Evolutionary conservation across 2,888 invertebrate genomes (phyloP), one percentile per base, ranked within the genome.

Genomic region (Agrotis segetum): DNA sequence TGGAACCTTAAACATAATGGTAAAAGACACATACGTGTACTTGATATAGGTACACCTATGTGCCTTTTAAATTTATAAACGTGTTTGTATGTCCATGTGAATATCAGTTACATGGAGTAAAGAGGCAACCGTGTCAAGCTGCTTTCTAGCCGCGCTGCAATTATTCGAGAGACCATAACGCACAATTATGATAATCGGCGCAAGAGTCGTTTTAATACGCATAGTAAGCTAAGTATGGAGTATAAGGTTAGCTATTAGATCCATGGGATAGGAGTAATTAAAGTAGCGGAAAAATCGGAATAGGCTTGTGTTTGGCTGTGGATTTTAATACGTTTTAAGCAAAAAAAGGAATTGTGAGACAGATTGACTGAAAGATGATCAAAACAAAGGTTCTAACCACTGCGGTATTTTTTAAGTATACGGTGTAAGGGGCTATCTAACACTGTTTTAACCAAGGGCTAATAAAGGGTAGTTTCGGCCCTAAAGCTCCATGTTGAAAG

Each of bases 91-190:
- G 9, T 40, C 40, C 40, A 40, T 53, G n/a, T 53, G 16, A 55
- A 50, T 79, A 50, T 70, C 13, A 67, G 52, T 46, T 29, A 40
- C 5, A 60, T 60, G 50, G 49, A 69, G 72, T 69, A 88, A 86
- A 73, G 81, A 82, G 85, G 88, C 77, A 84, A 89, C 75, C 84
- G 78, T 88, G 86, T 77, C 87, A 83, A 56, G 34, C 66, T 50
- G 79, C 89, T 89, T 89, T 89, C 89, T 87, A 86, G 34, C 34
- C 14, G 4, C 63, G 63, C 71, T 71, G 81, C 81, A 85, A 83
- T 82, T 86, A 81, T 71, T 56, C 70, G 59, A 78, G 74, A 71
- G 71, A 76, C 75, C 79, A 77, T 77, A 67, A 76, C 79, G 72
- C 67, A 70, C 75, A 77, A 74, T 79, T 71, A 64, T 40, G 66